These are phyloP conservation scores for Trachelus tabidus DNA, from an alignment of 2,888 invertebrate species.

Conservation along the genomic window DNA sequence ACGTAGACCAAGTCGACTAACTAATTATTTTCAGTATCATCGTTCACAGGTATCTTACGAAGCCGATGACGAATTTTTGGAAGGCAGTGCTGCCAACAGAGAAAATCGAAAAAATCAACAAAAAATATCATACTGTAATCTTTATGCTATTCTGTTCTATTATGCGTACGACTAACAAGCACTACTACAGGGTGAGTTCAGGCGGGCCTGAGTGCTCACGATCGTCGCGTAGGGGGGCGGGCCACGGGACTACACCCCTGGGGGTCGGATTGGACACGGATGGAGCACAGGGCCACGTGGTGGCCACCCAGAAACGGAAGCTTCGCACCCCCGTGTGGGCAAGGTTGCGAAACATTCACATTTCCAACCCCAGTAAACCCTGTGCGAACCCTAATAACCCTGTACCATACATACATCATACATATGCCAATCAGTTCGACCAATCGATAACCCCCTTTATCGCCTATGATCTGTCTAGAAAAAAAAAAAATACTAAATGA, in stretches of 20 bases:
- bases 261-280: slow-evolving; percentile 67
- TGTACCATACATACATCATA: background rate
- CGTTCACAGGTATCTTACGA: background rate
- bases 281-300: slow-evolving; percentile 63
- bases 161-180: slow-evolving; percentile 57
- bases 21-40: background rate
- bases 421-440: background rate
- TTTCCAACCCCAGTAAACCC: slow-evolving; percentile 68
- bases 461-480: background rate
- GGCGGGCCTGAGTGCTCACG: slow-evolving; percentile 67
- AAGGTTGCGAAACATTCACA: slow-evolving; percentile 77
- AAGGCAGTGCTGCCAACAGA: background rate
- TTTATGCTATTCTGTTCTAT: slow-evolving; percentile 29
- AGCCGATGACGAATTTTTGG: background rate
- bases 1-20: background rate
- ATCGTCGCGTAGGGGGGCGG: slow-evolving; percentile 66
- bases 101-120: background rate
- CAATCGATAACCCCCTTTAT: background rate
- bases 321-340: slow-evolving; percentile 87
- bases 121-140: background rate
- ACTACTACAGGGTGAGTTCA: slow-evolving; percentile 68
- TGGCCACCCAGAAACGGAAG: slow-evolving; percentile 76
- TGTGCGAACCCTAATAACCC: slow-evolving; percentile 8
- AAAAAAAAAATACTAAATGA: background rate
- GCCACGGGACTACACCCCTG: slow-evolving; percentile 66